Conservation (phyloP, 2,113 vertebrate genomes). For the Lota lota region DNA sequence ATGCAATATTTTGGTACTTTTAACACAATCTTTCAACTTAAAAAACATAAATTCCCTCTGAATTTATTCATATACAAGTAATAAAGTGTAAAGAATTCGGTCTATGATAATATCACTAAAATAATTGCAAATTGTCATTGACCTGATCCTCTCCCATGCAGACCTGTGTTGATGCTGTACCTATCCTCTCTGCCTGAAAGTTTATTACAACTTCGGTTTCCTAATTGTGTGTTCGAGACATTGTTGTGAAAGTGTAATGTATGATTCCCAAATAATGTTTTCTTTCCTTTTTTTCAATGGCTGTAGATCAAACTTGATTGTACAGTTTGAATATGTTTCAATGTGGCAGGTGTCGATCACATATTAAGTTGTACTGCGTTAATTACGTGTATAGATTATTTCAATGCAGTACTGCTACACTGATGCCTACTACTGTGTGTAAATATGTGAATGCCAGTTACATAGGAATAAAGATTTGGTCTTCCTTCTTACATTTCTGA, state of each 20-base stretch:
- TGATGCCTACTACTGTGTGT: slow-evolving; percentile 30
- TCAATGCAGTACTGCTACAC: slow-evolving; percentile 11
- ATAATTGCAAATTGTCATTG: too few species aligned
- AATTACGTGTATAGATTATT: slow-evolving; percentile 34
- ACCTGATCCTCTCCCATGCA: background rate
- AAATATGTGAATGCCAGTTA: slow-evolving; percentile 53
- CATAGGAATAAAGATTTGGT: slow-evolving; percentile 25
- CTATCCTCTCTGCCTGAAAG: background rate
- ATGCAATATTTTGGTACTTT: too few species aligned
- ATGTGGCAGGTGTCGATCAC: slow-evolving; percentile 8
- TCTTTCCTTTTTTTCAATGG: slow-evolving; percentile 8
- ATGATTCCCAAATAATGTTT: background rate
- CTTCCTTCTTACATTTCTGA: slow-evolving; percentile 7
- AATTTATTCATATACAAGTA: too few species aligned
- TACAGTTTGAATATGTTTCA: slow-evolving; percentile 38
- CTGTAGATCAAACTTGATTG: slow-evolving; percentile 11
- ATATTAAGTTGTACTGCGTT: background rate
- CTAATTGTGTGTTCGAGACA: background rate
- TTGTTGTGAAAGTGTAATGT: background rate
- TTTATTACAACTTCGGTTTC: slow-evolving; percentile 7
- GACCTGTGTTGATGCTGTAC: slow-evolving; percentile 50
- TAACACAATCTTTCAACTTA: too few species aligned
- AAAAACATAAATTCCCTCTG: too few species aligned
- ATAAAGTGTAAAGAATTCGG: too few species aligned
- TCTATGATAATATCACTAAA: too few species aligned